Conservation (phyloP, 2,888 invertebrate genomes). For the Cantharis rustica region DNA sequence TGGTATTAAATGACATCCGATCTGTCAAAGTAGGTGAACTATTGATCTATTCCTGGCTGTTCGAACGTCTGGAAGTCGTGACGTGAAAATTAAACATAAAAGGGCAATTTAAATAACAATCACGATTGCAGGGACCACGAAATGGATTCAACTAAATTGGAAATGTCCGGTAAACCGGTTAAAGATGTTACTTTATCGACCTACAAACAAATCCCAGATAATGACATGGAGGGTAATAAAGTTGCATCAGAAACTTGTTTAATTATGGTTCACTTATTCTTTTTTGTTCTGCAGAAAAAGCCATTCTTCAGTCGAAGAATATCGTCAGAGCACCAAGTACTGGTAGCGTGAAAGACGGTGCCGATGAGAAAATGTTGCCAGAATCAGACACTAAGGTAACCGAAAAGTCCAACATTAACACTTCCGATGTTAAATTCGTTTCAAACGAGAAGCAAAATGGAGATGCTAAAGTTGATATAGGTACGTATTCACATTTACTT, state of each 20-base stretch:
- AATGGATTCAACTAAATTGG: conserved; percentile 59
- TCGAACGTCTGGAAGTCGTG: conserved; percentile 5
- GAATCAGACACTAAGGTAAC: conserved; percentile 65
- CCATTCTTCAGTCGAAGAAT: conserved; percentile 49
- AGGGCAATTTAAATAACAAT: conserved; percentile 20
- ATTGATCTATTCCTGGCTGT: conserved; percentile 29
- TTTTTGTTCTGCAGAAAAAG: conserved; percentile 39
- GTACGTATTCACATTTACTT: conserved; percentile 46
- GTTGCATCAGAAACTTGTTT: conserved; percentile 19
- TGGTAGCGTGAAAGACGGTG: conserved; percentile 63
- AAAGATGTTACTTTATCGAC: conserved; percentile 47
- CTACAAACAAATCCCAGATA: conserved; percentile 65
- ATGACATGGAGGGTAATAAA: conserved; percentile 60
- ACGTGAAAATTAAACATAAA: conserved; percentile 10
- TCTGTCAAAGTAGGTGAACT: conserved; percentile 8
- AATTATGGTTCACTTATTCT: not conserved
- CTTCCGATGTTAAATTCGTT: conserved; percentile 76
- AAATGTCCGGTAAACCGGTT: conserved; percentile 44
- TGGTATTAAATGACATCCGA: conserved; percentile 4
- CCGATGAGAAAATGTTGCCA: conserved; percentile 72
- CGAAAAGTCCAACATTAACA: conserved; percentile 61
- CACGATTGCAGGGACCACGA: not conserved
- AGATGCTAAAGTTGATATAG: conserved; percentile 86
- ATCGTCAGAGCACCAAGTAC: conserved; percentile 52
- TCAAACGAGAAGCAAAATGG: conserved; percentile 76